Percentiles rank a stretch among this genome's conserved stretches.
Evolutionary conservation across 1,140 invertebrate genomes (phyloP).

Genomic region (Drosophila funebris): DNA sequence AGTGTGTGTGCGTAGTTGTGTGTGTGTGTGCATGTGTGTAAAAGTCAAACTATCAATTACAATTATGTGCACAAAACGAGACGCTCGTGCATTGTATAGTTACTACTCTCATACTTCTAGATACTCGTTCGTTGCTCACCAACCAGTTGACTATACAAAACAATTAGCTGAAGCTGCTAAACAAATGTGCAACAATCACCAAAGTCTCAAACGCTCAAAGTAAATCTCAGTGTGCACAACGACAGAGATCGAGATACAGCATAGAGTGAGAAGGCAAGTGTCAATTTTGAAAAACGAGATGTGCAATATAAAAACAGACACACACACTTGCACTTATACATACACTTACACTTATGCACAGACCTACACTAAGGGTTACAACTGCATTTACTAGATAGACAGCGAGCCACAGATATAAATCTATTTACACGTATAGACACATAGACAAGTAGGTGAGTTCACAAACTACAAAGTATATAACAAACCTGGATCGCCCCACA

Average conservation of each 20-base stretch:
- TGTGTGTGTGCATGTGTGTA: not conserved
- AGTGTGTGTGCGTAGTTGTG: not conserved
- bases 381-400: slow-evolving; percentile 1
- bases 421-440: slow-evolving; percentile 10
- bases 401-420: slow-evolving; percentile 12
- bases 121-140: slow-evolving; percentile 33
- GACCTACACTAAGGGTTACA: slow-evolving; percentile 12
- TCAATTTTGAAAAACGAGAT: slow-evolving; percentile 68
- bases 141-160: slow-evolving; percentile 49
- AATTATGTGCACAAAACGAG: slow-evolving; percentile 71
- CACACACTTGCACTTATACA: too few relatives aligned
- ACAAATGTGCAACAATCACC: slow-evolving; percentile 43
- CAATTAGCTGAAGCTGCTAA: slow-evolving; percentile 69
- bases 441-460: slow-evolving; percentile 14
- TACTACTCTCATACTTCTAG: slow-evolving; percentile 33
- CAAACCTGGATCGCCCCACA: slow-evolving; percentile 9
- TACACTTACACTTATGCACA: too few relatives aligned
- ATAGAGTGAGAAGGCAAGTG: slow-evolving; percentile 17
- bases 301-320: slow-evolving; percentile 11
- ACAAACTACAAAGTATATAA: slow-evolving; percentile 4
- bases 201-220: slow-evolving; percentile 41
- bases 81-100: slow-evolving; percentile 44
- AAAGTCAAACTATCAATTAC: slow-evolving; percentile 80
- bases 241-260: not conserved
- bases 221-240: slow-evolving; percentile 45